Percentiles rank a stretch among this genome's conserved stretches.
phyloP scores from a whole-genome alignment of 1,140 invertebrate species.

The Drosophila ogumai region DNA sequence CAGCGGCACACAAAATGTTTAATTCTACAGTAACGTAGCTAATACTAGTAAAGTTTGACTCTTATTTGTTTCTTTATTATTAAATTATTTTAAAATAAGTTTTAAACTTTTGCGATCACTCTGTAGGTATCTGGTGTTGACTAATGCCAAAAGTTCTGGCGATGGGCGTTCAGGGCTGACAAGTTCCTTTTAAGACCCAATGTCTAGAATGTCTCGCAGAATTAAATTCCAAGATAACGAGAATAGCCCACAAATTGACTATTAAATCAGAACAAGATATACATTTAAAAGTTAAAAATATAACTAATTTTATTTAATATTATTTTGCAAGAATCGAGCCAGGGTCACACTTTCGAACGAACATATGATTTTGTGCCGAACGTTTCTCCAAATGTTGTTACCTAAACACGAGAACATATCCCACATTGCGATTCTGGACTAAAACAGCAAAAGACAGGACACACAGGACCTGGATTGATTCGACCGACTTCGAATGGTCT shows the following conservation, averaged over 20 bases:
- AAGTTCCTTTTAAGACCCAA: background rate
- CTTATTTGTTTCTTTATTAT: background rate
- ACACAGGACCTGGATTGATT: background rate
- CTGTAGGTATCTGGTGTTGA: background rate
- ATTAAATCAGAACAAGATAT: background rate
- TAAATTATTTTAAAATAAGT: background rate
- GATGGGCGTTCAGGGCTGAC: background rate
- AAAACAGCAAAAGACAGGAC: background rate
- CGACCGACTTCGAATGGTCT: conserved; percentile 17
- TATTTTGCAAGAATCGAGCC: background rate
- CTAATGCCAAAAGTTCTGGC: background rate
- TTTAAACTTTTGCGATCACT: background rate
- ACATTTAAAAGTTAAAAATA: background rate
- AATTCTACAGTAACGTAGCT: too few species aligned
- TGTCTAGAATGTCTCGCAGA: too few species aligned
- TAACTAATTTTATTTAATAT: background rate
- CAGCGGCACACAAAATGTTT: too few species aligned
- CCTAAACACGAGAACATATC: conserved; percentile 44
- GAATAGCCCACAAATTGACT: too few species aligned
- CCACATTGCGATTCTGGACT: conserved; percentile 5
- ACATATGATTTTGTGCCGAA: conserved; percentile 45
- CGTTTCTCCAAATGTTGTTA: conserved; percentile 34
- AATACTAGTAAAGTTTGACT: too few species aligned
- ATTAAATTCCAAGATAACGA: too few species aligned
- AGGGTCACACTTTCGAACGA: conserved; percentile 2